phyloP scores from a whole-genome alignment of 2,113 vertebrate genomes.

The Eretmodus cyanostictus region DNA sequence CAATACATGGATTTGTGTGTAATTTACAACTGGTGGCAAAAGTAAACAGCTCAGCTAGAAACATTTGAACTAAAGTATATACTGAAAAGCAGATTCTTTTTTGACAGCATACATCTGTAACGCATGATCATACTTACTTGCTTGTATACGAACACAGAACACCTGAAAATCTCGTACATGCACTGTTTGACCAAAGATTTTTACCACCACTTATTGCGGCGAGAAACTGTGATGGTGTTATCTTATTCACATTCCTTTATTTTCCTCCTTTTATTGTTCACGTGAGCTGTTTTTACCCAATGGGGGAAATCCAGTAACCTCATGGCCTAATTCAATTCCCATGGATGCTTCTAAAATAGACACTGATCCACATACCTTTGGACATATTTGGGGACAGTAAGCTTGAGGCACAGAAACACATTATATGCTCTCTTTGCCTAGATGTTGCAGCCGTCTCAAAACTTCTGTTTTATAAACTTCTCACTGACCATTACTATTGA shows the following conservation, averaged over 20 bases:
- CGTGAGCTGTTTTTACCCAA: slow-evolving; percentile 24
- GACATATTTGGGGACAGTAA: slow-evolving; percentile 17
- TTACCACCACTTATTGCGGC: not conserved
- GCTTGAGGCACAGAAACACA: not conserved
- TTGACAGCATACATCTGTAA: slow-evolving; percentile 2
- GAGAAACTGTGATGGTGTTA: not conserved
- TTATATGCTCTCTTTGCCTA: not conserved
- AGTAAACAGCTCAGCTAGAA: not conserved
- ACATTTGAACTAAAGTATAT: not conserved
- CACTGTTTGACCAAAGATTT: not conserved
- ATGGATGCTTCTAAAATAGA: slow-evolving; percentile 54
- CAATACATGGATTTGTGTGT: slow-evolving; percentile 5
- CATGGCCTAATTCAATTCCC: slow-evolving; percentile 59
- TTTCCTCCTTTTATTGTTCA: not conserved
- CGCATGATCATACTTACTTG: not conserved
- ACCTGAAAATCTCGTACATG: not conserved
- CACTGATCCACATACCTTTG: slow-evolving; percentile 55
- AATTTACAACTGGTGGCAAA: slow-evolving; percentile 21
- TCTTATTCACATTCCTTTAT: not conserved
- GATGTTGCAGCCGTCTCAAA: not conserved
- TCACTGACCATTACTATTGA: not conserved
- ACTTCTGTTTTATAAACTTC: not conserved
- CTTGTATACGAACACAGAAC: not conserved
- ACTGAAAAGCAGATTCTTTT: not conserved
- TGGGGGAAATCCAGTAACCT: slow-evolving; percentile 41